Evolutionary conservation across 2,797 vertebrate genomes (phyloP).

Genomic region (Myotis myotis): DNA sequence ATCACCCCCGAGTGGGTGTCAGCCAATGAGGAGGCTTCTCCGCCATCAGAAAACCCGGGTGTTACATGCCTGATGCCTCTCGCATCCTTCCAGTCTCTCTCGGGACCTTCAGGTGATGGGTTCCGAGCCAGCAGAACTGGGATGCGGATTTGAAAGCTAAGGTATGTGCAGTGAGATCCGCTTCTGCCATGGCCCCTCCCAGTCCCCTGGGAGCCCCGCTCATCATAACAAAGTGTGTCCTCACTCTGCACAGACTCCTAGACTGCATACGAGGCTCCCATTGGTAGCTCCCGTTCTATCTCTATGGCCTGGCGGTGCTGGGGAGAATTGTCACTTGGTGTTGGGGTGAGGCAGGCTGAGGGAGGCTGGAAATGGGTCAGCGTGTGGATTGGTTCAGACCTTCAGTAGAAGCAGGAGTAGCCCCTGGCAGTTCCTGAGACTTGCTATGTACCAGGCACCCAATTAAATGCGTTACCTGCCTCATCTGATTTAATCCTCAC

Average conservation of each 20-base stretch:
- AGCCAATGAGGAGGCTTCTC: neutral
- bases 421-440: neutral
- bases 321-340: neutral
- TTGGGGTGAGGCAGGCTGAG: neutral
- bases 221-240: neutral
- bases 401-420: neutral
- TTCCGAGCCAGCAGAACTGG: neutral
- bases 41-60: neutral
- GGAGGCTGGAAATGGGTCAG: neutral
- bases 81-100: neutral
- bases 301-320: neutral
- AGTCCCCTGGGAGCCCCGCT: neutral
- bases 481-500: neutral
- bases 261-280: neutral
- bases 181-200: neutral
- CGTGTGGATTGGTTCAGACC: neutral
- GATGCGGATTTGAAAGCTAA: neutral
- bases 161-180: neutral
- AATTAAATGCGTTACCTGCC: neutral
- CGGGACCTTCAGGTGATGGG: neutral
- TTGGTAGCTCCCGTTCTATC: neutral
- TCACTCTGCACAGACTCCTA: neutral
- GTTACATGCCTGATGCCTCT: neutral
- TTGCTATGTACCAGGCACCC: fast-evolving
- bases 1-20: conserved; percentile 62